Evolutionary conservation across 2,113 vertebrate species (phyloP), one percentile per base, ranked within the genome.

Genomic region (Cavia porcellus): DNA sequence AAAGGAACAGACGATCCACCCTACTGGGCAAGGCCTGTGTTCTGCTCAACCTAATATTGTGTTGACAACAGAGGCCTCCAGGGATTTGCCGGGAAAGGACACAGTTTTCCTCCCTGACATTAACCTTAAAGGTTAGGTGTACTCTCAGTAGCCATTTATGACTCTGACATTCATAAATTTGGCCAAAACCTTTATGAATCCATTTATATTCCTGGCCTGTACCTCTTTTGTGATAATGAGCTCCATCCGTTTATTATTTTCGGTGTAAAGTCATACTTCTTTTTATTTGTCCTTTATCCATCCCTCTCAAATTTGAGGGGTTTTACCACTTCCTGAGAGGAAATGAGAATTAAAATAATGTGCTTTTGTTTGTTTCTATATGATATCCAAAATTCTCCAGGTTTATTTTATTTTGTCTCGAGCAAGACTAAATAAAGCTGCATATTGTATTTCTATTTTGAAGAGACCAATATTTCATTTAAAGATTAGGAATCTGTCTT

Each of bases 161-260:
- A 74, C 94, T 97, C 95, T 97, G 97, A 98, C 97, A 98, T 97
- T 98, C 96, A 97, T 97, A 97, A 97, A 97, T 97, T 97, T 97
- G 97, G 77, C 61, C 96, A 89, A 97, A 97, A 97, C 96, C 96
- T 98, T 96, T 97, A 96, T 97, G 96, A 97, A 95, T 96, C 90
- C 96, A 98, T 97, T 97, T 95, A 94, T 52, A 96, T 97, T 92
- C 97, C 96, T 89, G 32, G 66, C 79, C 90, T 87, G 64, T 84
- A 42, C 50, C 62, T 94, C 95, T 86, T 94, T 90, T 83, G 82
- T 92, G 92, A 88, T 97, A 97, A 96, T 97, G 96, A 97, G 94
- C 90, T 97, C 90, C 61, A 52, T 12, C 6, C 61, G 0, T 90
- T 96, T 96, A 92, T 97, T 94, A 90, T 97, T 97, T 97, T 86